phyloP scores from a whole-genome alignment of 2,888 invertebrate species.

The Drosophila recens region DNA sequence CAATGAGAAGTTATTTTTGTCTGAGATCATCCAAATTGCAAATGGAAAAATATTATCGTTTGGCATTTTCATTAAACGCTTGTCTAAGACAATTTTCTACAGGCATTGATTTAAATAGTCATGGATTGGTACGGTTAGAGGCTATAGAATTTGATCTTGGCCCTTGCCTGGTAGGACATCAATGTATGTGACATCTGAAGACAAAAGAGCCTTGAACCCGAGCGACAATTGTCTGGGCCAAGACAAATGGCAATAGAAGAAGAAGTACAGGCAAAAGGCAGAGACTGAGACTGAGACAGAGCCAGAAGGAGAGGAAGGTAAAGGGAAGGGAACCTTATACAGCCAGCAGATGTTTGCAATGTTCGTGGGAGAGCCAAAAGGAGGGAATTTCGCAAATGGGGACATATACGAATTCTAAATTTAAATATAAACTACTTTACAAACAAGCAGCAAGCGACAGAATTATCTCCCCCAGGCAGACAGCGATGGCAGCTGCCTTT shows the following conservation, averaged over 20 bases:
- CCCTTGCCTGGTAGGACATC: conserved; percentile 34
- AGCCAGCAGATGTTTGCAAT: conserved; percentile 58
- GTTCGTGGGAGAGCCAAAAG: conserved; percentile 54
- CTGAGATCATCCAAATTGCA: conserved; percentile 38
- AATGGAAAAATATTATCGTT: conserved; percentile 43
- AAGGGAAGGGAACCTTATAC: conserved; percentile 28
- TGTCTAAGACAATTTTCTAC: conserved; percentile 55
- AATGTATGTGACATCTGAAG: conserved; percentile 49
- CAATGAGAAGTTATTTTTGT: neutral
- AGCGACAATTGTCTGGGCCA: conserved; percentile 63
- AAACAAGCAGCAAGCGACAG: conserved; percentile 19
- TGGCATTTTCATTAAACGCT: conserved; percentile 75
- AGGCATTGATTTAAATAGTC: conserved; percentile 50
- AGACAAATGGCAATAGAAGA: conserved; percentile 55
- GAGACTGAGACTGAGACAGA: neutral
- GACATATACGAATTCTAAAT: conserved; percentile 65
- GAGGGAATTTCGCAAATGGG: conserved; percentile 46
- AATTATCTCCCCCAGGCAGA: conserved; percentile 62
- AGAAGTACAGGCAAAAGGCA: conserved; percentile 23
- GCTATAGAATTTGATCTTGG: conserved; percentile 24
- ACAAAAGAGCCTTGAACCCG: conserved; percentile 58
- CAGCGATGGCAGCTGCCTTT: conserved; percentile 53
- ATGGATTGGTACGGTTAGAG: conserved; percentile 31
- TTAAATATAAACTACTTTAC: conserved; percentile 53
- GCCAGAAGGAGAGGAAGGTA: conserved; percentile 12